phyloP scores from a whole-genome alignment of 2,888 invertebrate genomes.

The Eilema depressum region DNA sequence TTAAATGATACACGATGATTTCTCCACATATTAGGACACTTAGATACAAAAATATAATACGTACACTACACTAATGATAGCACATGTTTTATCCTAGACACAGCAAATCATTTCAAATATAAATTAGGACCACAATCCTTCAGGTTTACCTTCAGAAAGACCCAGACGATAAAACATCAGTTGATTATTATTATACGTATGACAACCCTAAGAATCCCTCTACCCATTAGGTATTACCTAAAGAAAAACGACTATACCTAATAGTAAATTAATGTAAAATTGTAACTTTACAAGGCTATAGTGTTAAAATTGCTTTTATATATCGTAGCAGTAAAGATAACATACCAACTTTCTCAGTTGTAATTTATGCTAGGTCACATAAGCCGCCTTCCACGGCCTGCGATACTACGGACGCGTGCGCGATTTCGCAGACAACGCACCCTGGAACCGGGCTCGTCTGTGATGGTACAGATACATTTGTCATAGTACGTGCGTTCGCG shows the following conservation, averaged over 20 bases:
- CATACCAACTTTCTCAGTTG: too few relatives aligned
- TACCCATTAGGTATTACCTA: slow-evolving; percentile 8
- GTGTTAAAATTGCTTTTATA: neutral
- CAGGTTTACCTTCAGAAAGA: too few relatives aligned
- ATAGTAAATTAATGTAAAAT: neutral
- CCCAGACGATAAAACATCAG: neutral
- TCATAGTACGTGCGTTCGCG: too few relatives aligned
- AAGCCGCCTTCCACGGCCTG: too few relatives aligned
- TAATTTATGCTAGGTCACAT: too few relatives aligned
- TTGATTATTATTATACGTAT: neutral
- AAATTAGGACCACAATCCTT: neutral
- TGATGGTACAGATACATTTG: too few relatives aligned
- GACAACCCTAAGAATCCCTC: neutral
- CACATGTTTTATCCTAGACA: slow-evolving; percentile 1
- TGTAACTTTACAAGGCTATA: neutral
- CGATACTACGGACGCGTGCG: too few relatives aligned
- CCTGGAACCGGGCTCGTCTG: too few relatives aligned
- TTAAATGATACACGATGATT: neutral
- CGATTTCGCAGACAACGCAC: too few relatives aligned
- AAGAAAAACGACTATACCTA: neutral
- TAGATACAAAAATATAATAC: slow-evolving; percentile 6
- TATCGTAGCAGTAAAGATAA: too few relatives aligned
- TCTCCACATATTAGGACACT: neutral
- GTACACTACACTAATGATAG: slow-evolving; percentile 7
- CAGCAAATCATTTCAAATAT: neutral